Evolutionary conservation across 2,888 invertebrate genomes (phyloP).

Genomic region (Scotopteryx bipunctaria): DNA sequence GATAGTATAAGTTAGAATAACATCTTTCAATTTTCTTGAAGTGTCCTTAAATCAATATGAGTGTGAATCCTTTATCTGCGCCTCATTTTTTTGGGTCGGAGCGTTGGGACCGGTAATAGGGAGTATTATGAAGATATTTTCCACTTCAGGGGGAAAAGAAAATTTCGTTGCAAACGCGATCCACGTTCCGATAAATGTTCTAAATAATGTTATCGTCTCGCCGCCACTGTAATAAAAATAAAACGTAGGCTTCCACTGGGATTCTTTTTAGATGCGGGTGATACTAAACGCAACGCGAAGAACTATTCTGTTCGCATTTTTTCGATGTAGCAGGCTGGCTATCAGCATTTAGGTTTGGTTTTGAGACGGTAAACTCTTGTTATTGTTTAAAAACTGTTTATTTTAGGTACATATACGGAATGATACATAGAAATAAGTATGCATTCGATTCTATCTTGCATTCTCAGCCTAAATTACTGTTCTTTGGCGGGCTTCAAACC

Average conservation of each 20-base stretch:
- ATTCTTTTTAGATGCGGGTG: conserved; percentile 40
- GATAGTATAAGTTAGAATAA: conserved; percentile 27
- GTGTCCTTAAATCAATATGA: conserved; percentile 46
- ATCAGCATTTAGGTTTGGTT: background rate
- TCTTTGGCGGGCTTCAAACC: no score
- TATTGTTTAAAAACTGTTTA: no score
- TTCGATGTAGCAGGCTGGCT: no score
- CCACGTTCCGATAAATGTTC: conserved; percentile 56
- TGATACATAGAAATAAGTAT: no score
- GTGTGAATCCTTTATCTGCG: conserved; percentile 54
- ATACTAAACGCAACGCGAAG: conserved; percentile 1
- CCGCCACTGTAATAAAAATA: conserved; percentile 51
- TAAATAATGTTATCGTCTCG: conserved; percentile 64
- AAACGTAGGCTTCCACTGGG: conserved; percentile 44
- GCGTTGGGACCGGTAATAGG: conserved; percentile 62
- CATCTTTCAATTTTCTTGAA: conserved; percentile 37
- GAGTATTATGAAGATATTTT: conserved; percentile 57
- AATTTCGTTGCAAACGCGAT: conserved; percentile 50
- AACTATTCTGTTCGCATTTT: background rate
- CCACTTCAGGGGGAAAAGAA: conserved; percentile 40
- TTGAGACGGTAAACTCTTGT: no score
- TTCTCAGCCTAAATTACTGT: no score
- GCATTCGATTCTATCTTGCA: no score
- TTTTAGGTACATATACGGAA: no score
- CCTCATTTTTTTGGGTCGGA: conserved; percentile 58